Percentiles rank a stretch among this genome's conserved stretches.
Evolutionary conservation across 2,888 invertebrate species (phyloP).

Genomic region (Heterodera filipjevi): DNA sequence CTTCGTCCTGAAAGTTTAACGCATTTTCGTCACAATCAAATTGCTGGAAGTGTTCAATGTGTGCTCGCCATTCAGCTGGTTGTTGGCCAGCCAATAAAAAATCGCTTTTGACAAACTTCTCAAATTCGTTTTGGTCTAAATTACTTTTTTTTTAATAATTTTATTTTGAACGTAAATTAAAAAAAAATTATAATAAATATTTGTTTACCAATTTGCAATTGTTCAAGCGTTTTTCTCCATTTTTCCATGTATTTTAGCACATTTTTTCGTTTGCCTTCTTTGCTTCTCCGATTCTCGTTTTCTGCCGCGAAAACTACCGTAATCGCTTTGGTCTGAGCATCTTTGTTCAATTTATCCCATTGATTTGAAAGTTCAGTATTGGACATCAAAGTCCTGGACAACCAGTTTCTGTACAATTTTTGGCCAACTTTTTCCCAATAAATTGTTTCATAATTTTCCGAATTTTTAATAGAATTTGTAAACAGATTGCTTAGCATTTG

Average conservation of each 20-base stretch:
- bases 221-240: neutral
- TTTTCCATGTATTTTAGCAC: neutral
- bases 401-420: neutral
- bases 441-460: neutral
- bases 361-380: neutral
- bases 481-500: neutral
- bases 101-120: neutral
- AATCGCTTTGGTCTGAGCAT: neutral
- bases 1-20: too few species aligned
- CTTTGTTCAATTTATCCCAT: neutral
- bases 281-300: neutral
- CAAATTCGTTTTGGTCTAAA: neutral
- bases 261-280: neutral
- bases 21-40: neutral
- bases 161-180: too few species aligned
- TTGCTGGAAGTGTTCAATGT: neutral
- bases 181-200: too few species aligned
- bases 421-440: neutral
- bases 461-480: neutral
- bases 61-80: neutral
- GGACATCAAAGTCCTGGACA: neutral
- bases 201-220: neutral
- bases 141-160: too few species aligned
- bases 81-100: neutral
- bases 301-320: neutral